Percentiles rank a stretch among this genome's conserved stretches.
These are phyloP conservation scores for Holacanthus passer DNA, from an alignment of 2,113 vertebrate species.

Conservation along the genomic window DNA sequence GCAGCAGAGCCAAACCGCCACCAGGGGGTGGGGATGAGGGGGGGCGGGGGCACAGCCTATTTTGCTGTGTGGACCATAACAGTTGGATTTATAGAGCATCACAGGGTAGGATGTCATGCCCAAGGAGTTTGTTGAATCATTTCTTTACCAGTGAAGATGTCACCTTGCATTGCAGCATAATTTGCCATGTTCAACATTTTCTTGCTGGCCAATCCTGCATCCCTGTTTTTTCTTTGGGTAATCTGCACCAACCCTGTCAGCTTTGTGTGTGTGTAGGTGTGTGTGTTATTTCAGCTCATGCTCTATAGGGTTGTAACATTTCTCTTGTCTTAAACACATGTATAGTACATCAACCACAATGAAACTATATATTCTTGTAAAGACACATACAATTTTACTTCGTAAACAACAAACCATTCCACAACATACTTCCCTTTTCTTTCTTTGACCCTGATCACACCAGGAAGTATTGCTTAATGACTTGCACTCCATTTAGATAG, in stretches of 20 bases:
- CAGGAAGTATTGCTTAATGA: background rate
- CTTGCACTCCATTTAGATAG: background rate
- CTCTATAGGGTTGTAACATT: slow-evolving; percentile 13
- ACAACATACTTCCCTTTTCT: background rate
- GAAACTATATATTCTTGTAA: background rate
- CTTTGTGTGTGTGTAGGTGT: background rate
- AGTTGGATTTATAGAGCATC: slow-evolving; percentile 52
- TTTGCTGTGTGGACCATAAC: slow-evolving; percentile 23
- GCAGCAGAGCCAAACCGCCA: slow-evolving; percentile 19
- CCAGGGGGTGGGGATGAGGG: background rate
- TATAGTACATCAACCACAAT: background rate
- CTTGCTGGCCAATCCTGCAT: background rate
- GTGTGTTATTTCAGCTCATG: background rate
- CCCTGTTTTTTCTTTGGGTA: background rate
- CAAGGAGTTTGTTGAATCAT: slow-evolving; percentile 50
- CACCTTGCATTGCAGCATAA: background rate
- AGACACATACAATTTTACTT: background rate
- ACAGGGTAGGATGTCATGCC: slow-evolving; percentile 32
- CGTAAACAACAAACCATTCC: background rate
- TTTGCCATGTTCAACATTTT: background rate
- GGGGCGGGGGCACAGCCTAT: background rate
- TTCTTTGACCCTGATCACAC: background rate
- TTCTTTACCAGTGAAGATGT: slow-evolving; percentile 46
- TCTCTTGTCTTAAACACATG: background rate
- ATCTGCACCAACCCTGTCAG: background rate